phyloP scores from a whole-genome alignment of 1,140 invertebrate genomes.

The Pogonomyrmex californicus region DNA sequence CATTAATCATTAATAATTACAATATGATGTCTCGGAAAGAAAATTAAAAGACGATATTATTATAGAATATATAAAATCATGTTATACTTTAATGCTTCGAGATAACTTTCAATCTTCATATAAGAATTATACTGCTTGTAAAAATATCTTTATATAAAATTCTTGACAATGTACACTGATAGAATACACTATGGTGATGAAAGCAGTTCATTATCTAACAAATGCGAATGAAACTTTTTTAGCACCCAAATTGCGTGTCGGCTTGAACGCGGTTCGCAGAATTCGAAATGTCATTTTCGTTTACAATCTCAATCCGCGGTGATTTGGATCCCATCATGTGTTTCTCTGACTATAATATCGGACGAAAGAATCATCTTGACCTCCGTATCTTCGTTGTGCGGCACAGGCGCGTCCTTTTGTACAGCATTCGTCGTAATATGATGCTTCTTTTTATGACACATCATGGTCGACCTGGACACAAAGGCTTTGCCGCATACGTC shows the following conservation, averaged over 20 bases:
- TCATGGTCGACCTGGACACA: conserved; percentile 89
- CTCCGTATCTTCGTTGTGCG: conserved; percentile 50
- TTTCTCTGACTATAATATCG: conserved; percentile 68
- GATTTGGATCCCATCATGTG: conserved; percentile 69
- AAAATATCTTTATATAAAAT: conserved; percentile 75
- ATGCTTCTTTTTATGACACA: conserved; percentile 89
- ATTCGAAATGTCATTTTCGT: neutral
- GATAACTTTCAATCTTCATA: conserved; percentile 33
- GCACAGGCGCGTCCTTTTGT: conserved; percentile 80
- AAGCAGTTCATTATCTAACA: conserved; percentile 61
- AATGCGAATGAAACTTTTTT: conserved; percentile 62
- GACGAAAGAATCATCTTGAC: conserved; percentile 64
- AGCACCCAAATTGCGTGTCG: conserved; percentile 14
- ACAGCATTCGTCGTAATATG: conserved; percentile 56
- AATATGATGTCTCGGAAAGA: conserved; percentile 21
- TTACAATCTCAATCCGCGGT: conserved; percentile 69
- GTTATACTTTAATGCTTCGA: neutral
- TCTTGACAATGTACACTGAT: conserved; percentile 63
- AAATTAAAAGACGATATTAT: neutral
- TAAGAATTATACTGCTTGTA: conserved; percentile 63
- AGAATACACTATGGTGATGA: conserved; percentile 68
- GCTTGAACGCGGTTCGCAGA: neutral
- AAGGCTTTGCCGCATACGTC: conserved; percentile 90
- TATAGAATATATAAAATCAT: conserved; percentile 26
- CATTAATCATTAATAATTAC: conserved; percentile 16